A percentile compares a stretch with the other conserved stretches of the same genome.
Evolutionary conservation across 2,113 vertebrate genomes (phyloP).

Genomic region (Poecilia latipinna): DNA sequence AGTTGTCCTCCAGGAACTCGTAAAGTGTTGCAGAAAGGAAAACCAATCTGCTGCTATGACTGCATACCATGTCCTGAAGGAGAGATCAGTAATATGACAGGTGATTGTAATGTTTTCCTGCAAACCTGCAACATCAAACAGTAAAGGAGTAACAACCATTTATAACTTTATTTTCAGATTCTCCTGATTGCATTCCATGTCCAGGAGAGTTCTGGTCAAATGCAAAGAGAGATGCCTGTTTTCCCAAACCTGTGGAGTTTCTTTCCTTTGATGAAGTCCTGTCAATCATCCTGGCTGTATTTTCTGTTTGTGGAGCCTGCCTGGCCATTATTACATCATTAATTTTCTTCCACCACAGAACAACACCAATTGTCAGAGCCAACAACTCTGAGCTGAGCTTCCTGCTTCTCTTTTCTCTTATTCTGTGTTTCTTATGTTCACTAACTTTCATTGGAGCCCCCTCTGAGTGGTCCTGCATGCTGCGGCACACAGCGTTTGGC

Average conservation of each 20-base stretch:
- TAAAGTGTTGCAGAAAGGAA: no score
- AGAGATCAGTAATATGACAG: no score
- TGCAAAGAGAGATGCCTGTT: conserved; percentile 54
- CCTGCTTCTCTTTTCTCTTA: conserved; percentile 4
- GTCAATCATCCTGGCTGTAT: conserved; percentile 61
- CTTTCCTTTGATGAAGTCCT: conserved; percentile 68
- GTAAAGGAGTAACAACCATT: no score
- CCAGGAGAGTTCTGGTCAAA: conserved; percentile 69
- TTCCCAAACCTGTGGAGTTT: conserved; percentile 51
- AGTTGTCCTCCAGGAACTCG: no score
- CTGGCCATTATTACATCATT: conserved; percentile 48
- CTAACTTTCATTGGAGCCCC: no score
- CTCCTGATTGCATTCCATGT: conserved; percentile 47
- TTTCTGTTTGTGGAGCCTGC: conserved; percentile 63
- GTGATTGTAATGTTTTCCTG: no score
- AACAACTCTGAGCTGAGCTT: conserved; percentile 50
- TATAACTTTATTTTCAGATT: neutral
- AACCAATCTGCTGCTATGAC: no score
- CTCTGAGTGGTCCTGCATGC: no score
- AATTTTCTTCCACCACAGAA: conserved; percentile 64
- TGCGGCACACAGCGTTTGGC: no score
- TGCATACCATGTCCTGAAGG: no score
- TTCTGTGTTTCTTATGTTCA: conserved; percentile 32
- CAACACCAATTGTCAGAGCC: conserved; percentile 70
- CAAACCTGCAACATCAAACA: no score